Percentiles rank a stretch among this genome's conserved stretches.
Evolutionary conservation across 2,113 vertebrate genomes (phyloP).

Genomic region (Pampusana beccarii): DNA sequence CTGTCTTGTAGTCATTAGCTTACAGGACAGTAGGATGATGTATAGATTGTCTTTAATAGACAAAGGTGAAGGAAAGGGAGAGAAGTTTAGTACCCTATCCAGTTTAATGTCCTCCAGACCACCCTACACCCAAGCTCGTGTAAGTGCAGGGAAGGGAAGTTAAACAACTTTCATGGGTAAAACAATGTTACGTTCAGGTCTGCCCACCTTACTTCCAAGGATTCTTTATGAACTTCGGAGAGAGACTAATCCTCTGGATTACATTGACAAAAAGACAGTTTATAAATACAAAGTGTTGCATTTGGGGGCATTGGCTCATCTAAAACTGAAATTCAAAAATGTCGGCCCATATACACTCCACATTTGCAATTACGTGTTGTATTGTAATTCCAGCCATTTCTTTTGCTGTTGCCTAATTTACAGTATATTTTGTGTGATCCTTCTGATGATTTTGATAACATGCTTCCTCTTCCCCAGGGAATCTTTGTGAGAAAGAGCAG

Average conservation of each 20-base stretch:
- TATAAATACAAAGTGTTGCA: neutral
- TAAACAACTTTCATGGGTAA: neutral
- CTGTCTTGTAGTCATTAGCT: neutral
- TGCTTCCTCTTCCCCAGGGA: neutral
- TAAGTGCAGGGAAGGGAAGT: neutral
- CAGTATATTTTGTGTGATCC: conserved; percentile 78
- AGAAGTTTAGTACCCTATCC: neutral
- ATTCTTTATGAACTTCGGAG: neutral
- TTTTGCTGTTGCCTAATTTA: conserved; percentile 71
- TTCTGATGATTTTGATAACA: conserved; percentile 78
- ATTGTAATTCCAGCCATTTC: conserved; percentile 66
- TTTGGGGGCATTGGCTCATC: neutral
- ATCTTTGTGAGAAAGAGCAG: neutral
- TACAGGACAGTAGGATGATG: neutral
- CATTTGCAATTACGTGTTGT: neutral
- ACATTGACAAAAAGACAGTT: neutral
- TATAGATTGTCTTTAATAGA: neutral
- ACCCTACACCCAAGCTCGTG: neutral
- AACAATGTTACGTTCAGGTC: neutral
- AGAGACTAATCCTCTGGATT: neutral
- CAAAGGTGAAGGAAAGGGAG: neutral
- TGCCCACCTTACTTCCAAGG: neutral
- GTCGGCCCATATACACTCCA: neutral
- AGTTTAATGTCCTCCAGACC: neutral
- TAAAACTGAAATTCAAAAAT: neutral